phyloP scores from a whole-genome alignment of 2,888 invertebrate genomes.

The Dugesia japonica region DNA sequence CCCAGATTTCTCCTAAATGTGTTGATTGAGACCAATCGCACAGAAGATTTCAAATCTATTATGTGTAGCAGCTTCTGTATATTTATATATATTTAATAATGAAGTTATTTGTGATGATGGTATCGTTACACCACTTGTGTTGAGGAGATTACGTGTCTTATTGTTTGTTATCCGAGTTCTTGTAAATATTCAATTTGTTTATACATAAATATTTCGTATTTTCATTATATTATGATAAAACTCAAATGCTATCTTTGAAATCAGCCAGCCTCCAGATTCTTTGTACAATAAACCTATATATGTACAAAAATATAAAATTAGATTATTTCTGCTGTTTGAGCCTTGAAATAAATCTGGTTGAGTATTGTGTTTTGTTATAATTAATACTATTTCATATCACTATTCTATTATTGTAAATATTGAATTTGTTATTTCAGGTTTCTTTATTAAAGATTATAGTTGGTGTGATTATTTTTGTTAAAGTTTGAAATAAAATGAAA shows the following conservation, averaged over 20 bases:
- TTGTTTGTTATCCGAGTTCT: slow-evolving; percentile 12
- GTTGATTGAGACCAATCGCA: neutral
- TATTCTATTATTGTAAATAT: neutral
- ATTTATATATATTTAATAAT: neutral
- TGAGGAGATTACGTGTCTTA: slow-evolving; percentile 10
- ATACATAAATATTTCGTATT: slow-evolving; percentile 20
- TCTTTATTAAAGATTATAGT: slow-evolving; percentile 20
- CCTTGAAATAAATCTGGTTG: slow-evolving; percentile 20
- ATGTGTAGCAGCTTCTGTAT: neutral
- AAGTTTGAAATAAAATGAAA: neutral
- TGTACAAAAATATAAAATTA: slow-evolving; percentile 5
- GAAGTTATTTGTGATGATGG: slow-evolving; percentile 7
- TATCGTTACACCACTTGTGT: slow-evolving; percentile 4
- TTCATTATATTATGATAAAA: neutral
- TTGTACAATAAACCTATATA: neutral
- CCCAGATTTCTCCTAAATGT: neutral
- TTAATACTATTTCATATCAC: neutral
- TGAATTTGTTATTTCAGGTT: slow-evolving; percentile 20
- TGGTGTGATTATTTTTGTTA: slow-evolving; percentile 20
- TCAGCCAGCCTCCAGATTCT: slow-evolving; percentile 16
- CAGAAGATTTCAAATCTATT: slow-evolving; percentile 14
- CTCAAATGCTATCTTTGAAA: neutral
- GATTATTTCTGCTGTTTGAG: slow-evolving; percentile 15
- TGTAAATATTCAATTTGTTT: slow-evolving; percentile 10
- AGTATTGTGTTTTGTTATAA: slow-evolving; percentile 15